Base-by-base conservation (phyloP, 2,888 invertebrate genomes). In the Drosophila neonasuta region DNA sequence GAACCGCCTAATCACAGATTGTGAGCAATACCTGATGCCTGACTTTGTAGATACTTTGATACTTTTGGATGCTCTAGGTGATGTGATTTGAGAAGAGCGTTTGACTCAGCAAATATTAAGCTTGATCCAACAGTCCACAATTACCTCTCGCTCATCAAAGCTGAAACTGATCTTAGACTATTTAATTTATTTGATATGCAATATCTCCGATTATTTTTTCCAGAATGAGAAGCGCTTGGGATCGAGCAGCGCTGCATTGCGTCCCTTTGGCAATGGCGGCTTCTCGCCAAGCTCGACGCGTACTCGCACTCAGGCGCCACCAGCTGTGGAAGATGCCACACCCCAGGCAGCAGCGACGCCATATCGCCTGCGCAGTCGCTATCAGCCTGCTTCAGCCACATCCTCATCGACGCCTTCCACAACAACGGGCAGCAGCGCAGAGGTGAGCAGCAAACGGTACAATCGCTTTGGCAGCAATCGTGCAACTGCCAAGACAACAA, bases 301-400 rank as follows among this genome's bases (percentile, higher is more conserved):
- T 24, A 88, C 86, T 24, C 88, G 90, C 15, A 85, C 81, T 3
- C 74, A 79, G 8, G 57, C 77, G 2, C 68, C 77, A 0, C 29
- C 73, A 1, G 59, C 49, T 0, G 59, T 52, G 0, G 74, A 73
- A 0, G 77, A 77, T 13, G 74, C 70, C 46, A 75, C 80, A 45
- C 71, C 79, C 41, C 62, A 88, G 68, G 46, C 85, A 69, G 66
- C 80, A 0, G 34, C 79, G 70, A 66, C 85, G 1, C 88, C 90
- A 0, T 89, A 89, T 60, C 88, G 90, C 9, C 74, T 86, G 7
- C 85, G 90, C 49, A 89, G 84, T 74, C 89, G 91, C 13, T 91
- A 90, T 39, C 90, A 90, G 50, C 88, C 90, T 3, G 74, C 80
- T 3, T 71, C 74, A 9, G 62, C 83, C 10, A 51, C 80, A 1